Percentiles rank a stretch among this genome's conserved stretches.
These are phyloP conservation scores for Smittia aterrima DNA, from an alignment of 2,888 invertebrate species.

Conservation along the genomic window DNA sequence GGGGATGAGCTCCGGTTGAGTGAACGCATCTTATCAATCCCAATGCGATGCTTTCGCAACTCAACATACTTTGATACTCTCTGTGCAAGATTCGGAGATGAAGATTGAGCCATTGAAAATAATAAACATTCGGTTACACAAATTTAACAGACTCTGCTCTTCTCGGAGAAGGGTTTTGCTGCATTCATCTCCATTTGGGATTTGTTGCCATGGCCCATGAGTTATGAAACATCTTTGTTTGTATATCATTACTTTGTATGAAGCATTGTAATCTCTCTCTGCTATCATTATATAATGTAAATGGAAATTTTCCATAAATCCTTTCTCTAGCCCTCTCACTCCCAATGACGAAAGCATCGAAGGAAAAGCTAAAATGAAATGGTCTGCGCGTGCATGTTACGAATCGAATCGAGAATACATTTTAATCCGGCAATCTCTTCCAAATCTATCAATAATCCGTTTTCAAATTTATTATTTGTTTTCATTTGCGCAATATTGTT, in stretches of 20 bases:
- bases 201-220: constrained; percentile 26
- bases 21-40: not conserved
- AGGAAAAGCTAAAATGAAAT: constrained; percentile 10
- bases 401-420: constrained; percentile 16
- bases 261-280: constrained; percentile 35
- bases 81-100: not conserved
- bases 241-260: constrained; percentile 36
- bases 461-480: constrained; percentile 24
- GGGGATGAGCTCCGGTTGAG: not conserved
- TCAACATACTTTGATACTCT: not conserved
- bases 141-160: constrained; percentile 1
- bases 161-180: constrained; percentile 5
- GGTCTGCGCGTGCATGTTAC: constrained; percentile 9
- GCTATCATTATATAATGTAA: constrained; percentile 30
- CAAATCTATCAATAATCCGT: constrained; percentile 10
- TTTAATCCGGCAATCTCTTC: constrained; percentile 1
- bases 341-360: not conserved
- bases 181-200: constrained; percentile 34
- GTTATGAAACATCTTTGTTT: constrained; percentile 13
- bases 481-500: not conserved
- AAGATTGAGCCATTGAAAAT: not conserved
- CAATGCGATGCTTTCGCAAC: not conserved
- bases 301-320: constrained; percentile 22
- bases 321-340: not conserved
- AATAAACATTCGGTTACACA: constrained; percentile 25